These are phyloP conservation scores for Callosobruchus maculatus DNA, from an alignment of 2,888 invertebrate genomes.

Conservation along the genomic window DNA sequence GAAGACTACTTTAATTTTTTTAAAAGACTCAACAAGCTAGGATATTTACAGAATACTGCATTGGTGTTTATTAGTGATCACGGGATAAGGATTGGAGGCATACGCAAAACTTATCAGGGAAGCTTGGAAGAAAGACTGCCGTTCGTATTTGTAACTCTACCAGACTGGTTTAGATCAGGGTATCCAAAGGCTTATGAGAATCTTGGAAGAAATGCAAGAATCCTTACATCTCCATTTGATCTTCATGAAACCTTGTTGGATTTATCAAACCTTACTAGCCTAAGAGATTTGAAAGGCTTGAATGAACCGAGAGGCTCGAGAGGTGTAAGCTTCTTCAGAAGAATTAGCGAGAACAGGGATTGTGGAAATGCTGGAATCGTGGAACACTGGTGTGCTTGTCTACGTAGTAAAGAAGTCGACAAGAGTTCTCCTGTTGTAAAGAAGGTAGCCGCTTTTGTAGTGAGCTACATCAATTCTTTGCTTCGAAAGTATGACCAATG, in stretches of 20 bases:
- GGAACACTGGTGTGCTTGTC: slow-evolving; percentile 87
- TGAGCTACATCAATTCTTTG: slow-evolving; percentile 63
- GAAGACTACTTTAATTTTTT: slow-evolving; percentile 60
- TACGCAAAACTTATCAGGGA: slow-evolving; percentile 80
- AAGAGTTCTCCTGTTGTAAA: slow-evolving; percentile 54
- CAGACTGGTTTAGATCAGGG: slow-evolving; percentile 63
- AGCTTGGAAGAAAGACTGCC: slow-evolving; percentile 86
- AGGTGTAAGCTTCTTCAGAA: slow-evolving; percentile 65
- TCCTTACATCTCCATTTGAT: slow-evolving; percentile 82
- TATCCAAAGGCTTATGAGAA: slow-evolving; percentile 63
- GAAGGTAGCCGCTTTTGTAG: slow-evolving; percentile 59
- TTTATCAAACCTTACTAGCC: slow-evolving; percentile 53
- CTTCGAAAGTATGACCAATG: slow-evolving; percentile 63
- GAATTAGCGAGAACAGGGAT: slow-evolving; percentile 67
- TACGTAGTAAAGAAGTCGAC: slow-evolving; percentile 59
- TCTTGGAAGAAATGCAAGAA: slow-evolving; percentile 61
- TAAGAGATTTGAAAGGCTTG: slow-evolving; percentile 29
- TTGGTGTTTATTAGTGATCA: slow-evolving; percentile 83
- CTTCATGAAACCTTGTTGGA: slow-evolving; percentile 75
- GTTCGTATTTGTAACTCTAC: slow-evolving; percentile 69
- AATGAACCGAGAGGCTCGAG: slow-evolving; percentile 21
- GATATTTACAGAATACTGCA: slow-evolving; percentile 63
- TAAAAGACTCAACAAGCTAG: slow-evolving; percentile 50
- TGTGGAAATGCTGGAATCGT: slow-evolving; percentile 76
- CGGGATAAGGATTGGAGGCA: slow-evolving; percentile 82